Percentiles rank a stretch among this genome's conserved stretches.
These are phyloP conservation scores for Triplophysa yarkandensis DNA, from an alignment of 2,797 vertebrate species.

Conservation along the genomic window DNA sequence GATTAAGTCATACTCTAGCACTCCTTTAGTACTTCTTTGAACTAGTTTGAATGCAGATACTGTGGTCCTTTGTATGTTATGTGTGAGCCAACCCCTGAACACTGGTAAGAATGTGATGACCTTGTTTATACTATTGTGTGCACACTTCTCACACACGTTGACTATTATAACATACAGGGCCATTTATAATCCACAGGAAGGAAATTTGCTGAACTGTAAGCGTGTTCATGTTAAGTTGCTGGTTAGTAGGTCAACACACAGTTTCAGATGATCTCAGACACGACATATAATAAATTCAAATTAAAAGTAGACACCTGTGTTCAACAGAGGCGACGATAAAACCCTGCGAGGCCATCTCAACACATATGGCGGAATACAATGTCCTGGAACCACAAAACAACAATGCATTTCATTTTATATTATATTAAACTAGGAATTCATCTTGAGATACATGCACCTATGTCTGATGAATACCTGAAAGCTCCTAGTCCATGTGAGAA, in stretches of 20 bases:
- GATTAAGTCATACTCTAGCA: neutral
- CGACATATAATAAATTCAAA: conserved; percentile 5
- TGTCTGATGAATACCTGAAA: conserved; percentile 79
- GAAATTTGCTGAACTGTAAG: neutral
- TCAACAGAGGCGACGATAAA: conserved; percentile 94
- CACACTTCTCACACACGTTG: conserved; percentile 57
- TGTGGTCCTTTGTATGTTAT: conserved; percentile 67
- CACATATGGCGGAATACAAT: conserved; percentile 91
- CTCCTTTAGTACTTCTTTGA: neutral
- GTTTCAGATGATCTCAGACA: neutral
- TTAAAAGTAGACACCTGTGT: conserved; percentile 81
- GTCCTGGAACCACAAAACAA: conserved; percentile 78
- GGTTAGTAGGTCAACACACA: neutral
- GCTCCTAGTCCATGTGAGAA: conserved; percentile 96
- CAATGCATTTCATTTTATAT: too few species aligned
- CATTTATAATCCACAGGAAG: conserved; percentile 7
- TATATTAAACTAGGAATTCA: too few species aligned
- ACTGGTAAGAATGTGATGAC: conserved; percentile 79
- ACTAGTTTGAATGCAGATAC: neutral
- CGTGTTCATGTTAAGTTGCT: neutral
- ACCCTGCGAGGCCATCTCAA: conserved; percentile 89
- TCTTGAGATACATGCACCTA: too few species aligned
- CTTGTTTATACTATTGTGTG: conserved; percentile 74
- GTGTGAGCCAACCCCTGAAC: conserved; percentile 65
- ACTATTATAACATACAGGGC: conserved; percentile 63